Evolutionary conservation across 2,888 invertebrate genomes (phyloP).

Genomic region (Harpalus rufipes): DNA sequence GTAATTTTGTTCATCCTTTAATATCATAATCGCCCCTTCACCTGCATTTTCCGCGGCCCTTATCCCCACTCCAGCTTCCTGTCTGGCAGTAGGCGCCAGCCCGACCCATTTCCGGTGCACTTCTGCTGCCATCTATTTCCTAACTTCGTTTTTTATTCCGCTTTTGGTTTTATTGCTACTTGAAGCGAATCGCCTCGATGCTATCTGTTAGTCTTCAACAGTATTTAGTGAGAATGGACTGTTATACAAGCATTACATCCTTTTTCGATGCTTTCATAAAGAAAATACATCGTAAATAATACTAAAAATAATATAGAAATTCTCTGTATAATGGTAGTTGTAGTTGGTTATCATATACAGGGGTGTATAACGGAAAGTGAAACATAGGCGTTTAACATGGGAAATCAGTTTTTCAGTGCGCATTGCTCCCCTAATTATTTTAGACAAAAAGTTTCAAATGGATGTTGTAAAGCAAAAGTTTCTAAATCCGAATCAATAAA

Average conservation of each 20-base stretch:
- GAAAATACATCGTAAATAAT: neutral
- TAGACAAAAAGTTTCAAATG: too few relatives aligned
- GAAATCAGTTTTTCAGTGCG: too few relatives aligned
- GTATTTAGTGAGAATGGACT: conserved; percentile 16
- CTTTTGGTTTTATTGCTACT: conserved; percentile 62
- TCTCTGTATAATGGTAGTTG: too few relatives aligned
- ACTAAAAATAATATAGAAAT: neutral
- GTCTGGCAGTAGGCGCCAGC: conserved; percentile 33
- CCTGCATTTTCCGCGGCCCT: neutral
- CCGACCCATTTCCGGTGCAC: conserved; percentile 59
- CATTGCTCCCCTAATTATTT: too few relatives aligned
- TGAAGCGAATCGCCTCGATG: conserved; percentile 37
- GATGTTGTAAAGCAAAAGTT: too few relatives aligned
- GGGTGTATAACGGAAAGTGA: too few relatives aligned
- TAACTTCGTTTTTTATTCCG: conserved; percentile 63
- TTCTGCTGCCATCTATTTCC: conserved; percentile 63
- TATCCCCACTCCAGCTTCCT: neutral
- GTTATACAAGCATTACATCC: conserved; percentile 13
- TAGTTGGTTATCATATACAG: too few relatives aligned
- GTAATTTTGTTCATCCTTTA: too few relatives aligned
- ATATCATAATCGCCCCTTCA: neutral
- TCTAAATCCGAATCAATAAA: too few relatives aligned
- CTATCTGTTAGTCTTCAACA: conserved; percentile 23
- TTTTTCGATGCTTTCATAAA: neutral
- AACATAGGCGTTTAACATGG: too few relatives aligned